These are phyloP conservation scores for Caenorhabditis brenneri DNA, from an alignment of 1,140 invertebrate species.

Conservation along the genomic window DNA sequence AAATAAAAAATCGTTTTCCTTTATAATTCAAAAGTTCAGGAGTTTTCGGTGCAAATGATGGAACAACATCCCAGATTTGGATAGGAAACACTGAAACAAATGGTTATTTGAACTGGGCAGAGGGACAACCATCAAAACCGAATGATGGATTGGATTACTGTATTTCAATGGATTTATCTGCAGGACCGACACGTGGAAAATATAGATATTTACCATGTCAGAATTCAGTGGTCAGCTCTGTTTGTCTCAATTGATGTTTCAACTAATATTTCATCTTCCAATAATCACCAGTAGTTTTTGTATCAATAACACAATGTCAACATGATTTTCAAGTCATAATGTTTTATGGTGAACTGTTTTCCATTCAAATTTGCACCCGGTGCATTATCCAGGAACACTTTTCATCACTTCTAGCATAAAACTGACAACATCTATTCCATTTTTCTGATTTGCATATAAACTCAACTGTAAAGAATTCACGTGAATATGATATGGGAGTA, in stretches of 20 bases:
- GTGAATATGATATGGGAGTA: neutral
- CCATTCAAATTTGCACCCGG: conserved; percentile 4
- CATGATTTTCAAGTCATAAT: neutral
- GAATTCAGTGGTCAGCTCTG: neutral
- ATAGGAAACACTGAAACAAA: neutral
- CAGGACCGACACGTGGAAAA: neutral
- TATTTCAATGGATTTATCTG: neutral
- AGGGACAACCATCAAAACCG: neutral
- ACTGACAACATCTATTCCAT: neutral
- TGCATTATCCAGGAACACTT: neutral
- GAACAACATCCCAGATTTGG: neutral
- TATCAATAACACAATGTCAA: neutral
- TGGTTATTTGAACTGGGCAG: neutral
- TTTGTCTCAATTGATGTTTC: neutral
- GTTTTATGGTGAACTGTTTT: neutral
- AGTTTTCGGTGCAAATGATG: neutral
- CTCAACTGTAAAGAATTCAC: neutral
- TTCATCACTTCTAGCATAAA: no score
- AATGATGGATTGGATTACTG: neutral
- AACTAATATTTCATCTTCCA: neutral
- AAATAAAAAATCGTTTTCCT: no score
- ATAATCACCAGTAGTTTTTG: neutral
- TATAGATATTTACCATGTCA: neutral
- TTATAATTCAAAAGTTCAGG: neutral
- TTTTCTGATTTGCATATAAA: neutral